Percentiles rank a stretch among this genome's conserved stretches.
Conservation (phyloP, 2,113 vertebrate species). For the Microcebus tavaratra region DNA sequence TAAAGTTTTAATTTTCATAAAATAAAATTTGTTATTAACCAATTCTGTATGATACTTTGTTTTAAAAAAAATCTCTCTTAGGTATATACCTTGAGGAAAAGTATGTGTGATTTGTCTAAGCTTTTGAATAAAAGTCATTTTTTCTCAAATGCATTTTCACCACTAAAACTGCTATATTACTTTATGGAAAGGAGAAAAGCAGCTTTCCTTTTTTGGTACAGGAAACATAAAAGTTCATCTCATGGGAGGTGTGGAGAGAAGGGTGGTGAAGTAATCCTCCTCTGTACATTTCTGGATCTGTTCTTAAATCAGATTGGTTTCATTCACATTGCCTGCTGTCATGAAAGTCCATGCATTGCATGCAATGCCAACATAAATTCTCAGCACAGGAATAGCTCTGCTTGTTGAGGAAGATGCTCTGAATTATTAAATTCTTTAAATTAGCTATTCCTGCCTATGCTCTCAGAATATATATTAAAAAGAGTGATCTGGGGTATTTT, state of each 20-base stretch:
- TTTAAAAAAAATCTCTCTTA: background rate
- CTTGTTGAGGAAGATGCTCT: constrained; percentile 1
- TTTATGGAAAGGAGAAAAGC: constrained; percentile 2
- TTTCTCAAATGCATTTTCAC: background rate
- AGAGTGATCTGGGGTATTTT: background rate
- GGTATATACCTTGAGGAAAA: background rate
- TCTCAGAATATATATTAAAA: background rate
- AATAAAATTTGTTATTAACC: background rate
- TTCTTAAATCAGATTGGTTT: background rate
- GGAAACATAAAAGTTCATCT: background rate
- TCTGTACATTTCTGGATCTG: background rate
- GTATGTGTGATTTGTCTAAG: background rate
- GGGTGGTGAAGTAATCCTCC: background rate
- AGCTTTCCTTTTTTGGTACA: background rate
- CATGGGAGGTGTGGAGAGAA: background rate
- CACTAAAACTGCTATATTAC: background rate
- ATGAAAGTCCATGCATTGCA: background rate
- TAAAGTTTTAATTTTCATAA: background rate
- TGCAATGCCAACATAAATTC: background rate
- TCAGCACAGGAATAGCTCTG: background rate
- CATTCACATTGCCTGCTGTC: background rate
- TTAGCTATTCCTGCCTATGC: background rate
- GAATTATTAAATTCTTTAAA: background rate
- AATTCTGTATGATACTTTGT: background rate
- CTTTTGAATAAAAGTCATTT: background rate